These are phyloP conservation scores for Ciconia boyciana DNA, from an alignment of 2,113 vertebrate species.

Conservation along the genomic window DNA sequence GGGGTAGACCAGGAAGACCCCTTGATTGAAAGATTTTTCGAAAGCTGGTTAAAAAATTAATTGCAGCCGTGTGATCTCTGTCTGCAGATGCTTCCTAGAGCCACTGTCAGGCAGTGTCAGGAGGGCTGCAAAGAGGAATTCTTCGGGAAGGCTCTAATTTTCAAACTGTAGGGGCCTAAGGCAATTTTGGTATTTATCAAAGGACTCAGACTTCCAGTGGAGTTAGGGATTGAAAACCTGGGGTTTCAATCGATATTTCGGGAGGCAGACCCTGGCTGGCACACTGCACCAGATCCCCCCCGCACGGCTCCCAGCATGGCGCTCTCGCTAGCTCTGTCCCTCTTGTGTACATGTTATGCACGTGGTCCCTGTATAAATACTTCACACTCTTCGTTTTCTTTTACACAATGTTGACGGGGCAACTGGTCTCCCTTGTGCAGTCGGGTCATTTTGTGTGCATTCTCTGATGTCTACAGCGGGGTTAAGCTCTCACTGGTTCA, in stretches of 20 bases:
- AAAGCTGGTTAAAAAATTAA: background rate
- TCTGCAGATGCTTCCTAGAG: background rate
- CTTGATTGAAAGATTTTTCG: background rate
- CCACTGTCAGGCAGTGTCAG: background rate
- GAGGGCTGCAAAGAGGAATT: background rate
- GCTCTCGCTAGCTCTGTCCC: background rate
- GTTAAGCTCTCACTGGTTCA: background rate
- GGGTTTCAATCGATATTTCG: fast-evolving
- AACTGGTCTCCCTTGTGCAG: background rate
- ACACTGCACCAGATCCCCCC: background rate
- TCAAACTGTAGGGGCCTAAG: background rate
- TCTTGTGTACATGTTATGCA: background rate
- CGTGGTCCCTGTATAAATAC: background rate
- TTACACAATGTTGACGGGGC: background rate
- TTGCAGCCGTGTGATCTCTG: background rate
- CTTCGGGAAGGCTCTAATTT: background rate
- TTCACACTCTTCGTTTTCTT: background rate
- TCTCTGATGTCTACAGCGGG: background rate
- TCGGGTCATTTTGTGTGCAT: background rate
- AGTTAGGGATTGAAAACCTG: background rate
- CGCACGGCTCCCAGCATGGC: fast-evolving
- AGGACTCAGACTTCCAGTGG: background rate
- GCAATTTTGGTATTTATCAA: background rate
- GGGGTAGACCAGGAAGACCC: background rate
- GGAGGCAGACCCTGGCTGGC: background rate